Evolutionary conservation across 2,113 vertebrate genomes (phyloP).

Genomic region (Brachypodius melanocephalos): DNA sequence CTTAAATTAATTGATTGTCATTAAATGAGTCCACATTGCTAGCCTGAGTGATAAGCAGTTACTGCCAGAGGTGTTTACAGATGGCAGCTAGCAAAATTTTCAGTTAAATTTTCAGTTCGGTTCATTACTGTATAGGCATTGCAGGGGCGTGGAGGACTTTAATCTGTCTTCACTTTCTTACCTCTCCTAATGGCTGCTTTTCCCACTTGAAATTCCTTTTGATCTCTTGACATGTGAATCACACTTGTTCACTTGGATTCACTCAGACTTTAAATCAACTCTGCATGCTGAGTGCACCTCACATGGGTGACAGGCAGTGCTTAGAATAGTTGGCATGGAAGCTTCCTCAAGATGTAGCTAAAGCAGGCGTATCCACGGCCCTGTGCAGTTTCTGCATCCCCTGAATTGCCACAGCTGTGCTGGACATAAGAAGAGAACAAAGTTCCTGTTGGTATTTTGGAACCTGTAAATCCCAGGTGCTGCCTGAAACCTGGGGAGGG

Average conservation of each 20-base stretch:
- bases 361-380: not conserved
- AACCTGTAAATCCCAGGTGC: not conserved
- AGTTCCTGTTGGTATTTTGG: not conserved
- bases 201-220: not conserved
- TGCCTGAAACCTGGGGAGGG: not conserved
- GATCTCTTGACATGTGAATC: constrained; percentile 2
- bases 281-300: not conserved
- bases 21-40: constrained; percentile 24
- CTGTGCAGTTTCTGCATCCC: not conserved
- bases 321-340: not conserved
- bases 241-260: not conserved
- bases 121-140: not conserved
- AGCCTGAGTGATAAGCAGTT: constrained; percentile 2
- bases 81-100: not conserved
- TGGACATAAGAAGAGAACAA: not conserved
- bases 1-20: constrained; percentile 15
- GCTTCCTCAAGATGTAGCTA: not conserved
- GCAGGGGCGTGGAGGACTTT: not conserved
- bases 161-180: not conserved
- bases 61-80: constrained; percentile 13
- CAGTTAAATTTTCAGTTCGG: not conserved
- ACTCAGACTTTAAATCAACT: not conserved
- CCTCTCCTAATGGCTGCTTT: not conserved
- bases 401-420: not conserved
- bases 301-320: not conserved